These are phyloP conservation scores for Agrochola lychnidis DNA, from an alignment of 2,888 invertebrate species.

Conservation along the genomic window DNA sequence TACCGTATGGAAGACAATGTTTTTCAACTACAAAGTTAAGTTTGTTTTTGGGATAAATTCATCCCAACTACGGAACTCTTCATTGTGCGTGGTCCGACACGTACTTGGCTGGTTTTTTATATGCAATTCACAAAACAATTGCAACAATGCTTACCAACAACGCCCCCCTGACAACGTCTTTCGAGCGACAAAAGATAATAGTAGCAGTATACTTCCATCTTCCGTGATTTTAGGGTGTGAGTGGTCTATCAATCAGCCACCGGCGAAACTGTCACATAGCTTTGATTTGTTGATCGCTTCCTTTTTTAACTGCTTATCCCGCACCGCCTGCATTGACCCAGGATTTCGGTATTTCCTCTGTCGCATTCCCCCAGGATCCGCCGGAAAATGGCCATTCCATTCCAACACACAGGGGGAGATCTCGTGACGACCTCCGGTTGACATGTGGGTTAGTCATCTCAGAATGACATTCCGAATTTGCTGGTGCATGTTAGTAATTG, in stretches of 20 bases:
- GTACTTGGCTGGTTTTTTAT: too few species aligned
- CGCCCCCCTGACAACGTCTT: too few species aligned
- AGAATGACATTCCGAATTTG: slow-evolving; percentile 10
- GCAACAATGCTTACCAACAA: neutral
- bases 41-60: too few species aligned
- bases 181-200: neutral
- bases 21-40: too few species aligned
- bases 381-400: slow-evolving; percentile 58
- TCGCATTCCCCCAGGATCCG: slow-evolving; percentile 56
- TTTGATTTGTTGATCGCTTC: slow-evolving; percentile 36
- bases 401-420: slow-evolving; percentile 27
- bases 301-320: slow-evolving; percentile 10
- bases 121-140: too few species aligned
- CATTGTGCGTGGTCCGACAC: too few species aligned
- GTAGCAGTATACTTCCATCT: neutral
- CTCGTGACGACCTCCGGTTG: slow-evolving; percentile 24
- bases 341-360: slow-evolving; percentile 43
- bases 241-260: neutral
- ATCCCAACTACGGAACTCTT: too few species aligned
- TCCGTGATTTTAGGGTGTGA: neutral
- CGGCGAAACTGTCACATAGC: neutral
- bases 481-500: neutral
- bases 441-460: slow-evolving; percentile 27
- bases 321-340: slow-evolving; percentile 36
- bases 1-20: too few species aligned